These are phyloP conservation scores for Hirtodrosophila histrioides DNA, from an alignment of 2,888 invertebrate genomes.

Conservation along the genomic window DNA sequence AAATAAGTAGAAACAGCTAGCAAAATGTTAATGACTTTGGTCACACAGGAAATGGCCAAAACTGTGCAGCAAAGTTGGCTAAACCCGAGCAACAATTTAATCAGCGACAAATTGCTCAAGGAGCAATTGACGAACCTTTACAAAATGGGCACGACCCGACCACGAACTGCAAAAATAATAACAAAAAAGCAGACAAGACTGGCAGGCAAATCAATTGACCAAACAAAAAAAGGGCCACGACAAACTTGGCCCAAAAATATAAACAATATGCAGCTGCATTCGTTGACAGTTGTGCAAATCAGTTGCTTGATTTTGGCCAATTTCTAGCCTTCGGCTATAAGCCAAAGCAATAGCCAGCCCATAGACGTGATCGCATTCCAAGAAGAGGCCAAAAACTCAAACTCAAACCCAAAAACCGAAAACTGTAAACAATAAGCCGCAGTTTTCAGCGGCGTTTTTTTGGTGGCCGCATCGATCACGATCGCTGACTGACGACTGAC, in stretches of 20 bases:
- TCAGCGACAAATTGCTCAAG: slow-evolving; percentile 51
- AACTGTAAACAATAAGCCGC: slow-evolving; percentile 40
- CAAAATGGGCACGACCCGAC: slow-evolving; percentile 48
- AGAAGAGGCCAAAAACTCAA: slow-evolving; percentile 42
- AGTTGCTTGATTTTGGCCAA: slow-evolving; percentile 49
- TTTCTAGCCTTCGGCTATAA: slow-evolving; percentile 66
- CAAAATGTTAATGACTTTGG: slow-evolving; percentile 65
- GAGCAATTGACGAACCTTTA: slow-evolving; percentile 48
- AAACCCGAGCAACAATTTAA: slow-evolving; percentile 54
- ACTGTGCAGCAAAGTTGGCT: slow-evolving; percentile 7
- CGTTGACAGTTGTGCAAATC: slow-evolving; percentile 72
- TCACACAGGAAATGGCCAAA: slow-evolving; percentile 62
- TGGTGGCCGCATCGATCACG: slow-evolving; percentile 72
- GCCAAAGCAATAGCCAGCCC: slow-evolving; percentile 19
- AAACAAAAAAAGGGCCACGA: slow-evolving; percentile 56
- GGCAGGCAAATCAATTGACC: slow-evolving; percentile 64
- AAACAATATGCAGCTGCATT: slow-evolving; percentile 62
- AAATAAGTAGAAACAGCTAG: slow-evolving; percentile 46
- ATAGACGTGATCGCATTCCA: slow-evolving; percentile 72
- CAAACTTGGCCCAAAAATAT: slow-evolving; percentile 55
- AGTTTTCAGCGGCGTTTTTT: slow-evolving; percentile 18
- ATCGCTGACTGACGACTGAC: slow-evolving; percentile 65
- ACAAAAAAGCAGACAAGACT: slow-evolving; percentile 12
- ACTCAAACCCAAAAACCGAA: neutral
- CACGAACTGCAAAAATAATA: slow-evolving; percentile 27